Evolutionary conservation across 1,140 invertebrate species (phyloP), one percentile per base, ranked within the genome.

Genomic region (Drosophila ananassae): DNA sequence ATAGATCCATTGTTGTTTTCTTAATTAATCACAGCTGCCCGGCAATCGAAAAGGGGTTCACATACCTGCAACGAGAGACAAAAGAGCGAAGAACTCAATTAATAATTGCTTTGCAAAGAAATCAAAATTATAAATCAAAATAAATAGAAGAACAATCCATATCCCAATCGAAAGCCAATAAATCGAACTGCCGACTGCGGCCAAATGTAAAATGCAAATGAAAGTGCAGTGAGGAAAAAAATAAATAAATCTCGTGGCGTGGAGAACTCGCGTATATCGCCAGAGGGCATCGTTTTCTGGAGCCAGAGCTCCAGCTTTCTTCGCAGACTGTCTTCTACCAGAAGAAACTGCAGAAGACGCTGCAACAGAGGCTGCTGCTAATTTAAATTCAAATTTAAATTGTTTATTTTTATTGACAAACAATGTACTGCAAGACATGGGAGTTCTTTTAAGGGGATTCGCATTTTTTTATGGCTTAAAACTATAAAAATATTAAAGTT

Each of bases 301-400:
- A 47, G 44, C 21, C 17, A 17, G 17, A 17, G 17, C 17, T 17
- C 17, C 17, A 1, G 17, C 44, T 47, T 24, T 21, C 44, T 22
- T 47, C 44, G 41, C 5, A 44, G 41, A 44, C 41, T 44, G 4
- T 44, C 41, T 44, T 44, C 41, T 21, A 13, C 1, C 58, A 34
- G 73, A 79, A 64, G 73, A 37, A 41, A 13, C 55, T 46, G 55
- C 56, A 47, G 60, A 32, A 67, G 67, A 47, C 39, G 46, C 32
- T 47, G 53, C 59, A 22, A 44, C 73, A 44, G 71, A 17, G 44
- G 44, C 34, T 37, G 10, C 52, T 73, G 72, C 79, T 89, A 89
- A 89, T 89, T 89, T 89, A 83, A 87, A 89, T 79, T 87, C 75
- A 87, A 87, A 89, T 83, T 89, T 69, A 89, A 89, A 89, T 89